Evolutionary conservation across 2,113 vertebrate genomes (phyloP), one percentile per base, ranked within the genome.

Genomic region (Lophotis ruficrista): DNA sequence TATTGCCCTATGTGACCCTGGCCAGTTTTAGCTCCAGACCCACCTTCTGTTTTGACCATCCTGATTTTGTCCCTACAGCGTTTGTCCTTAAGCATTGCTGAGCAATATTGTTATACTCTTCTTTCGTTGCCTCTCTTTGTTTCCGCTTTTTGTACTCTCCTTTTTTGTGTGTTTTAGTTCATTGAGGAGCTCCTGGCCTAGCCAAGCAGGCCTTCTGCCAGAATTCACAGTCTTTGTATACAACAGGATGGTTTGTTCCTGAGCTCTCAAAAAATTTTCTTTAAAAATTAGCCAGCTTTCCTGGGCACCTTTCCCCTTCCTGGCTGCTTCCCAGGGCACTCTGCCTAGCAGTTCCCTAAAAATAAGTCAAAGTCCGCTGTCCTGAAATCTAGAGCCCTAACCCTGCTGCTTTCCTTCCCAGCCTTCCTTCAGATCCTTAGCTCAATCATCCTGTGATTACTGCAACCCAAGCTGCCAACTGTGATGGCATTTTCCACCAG

Each of bases 211-310:
- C 31, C 51, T 73, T 86, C 79, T 68, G 83, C 72, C 96, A 96
- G 89, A 81, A 81, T 81, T 89, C 43, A n/a, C 2, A 1, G 8
- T 68, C 86, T 83, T 96, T 56, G 72, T 94, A 66, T 73, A 64
- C 68, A 94, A 70, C 51, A 94, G 69, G 69, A 60, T 89, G 56
- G 68, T 54, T 89, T 89, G 25, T 56, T 93, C 35, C 56, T 89
- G 56, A 78, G 28, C 15, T 47, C 51, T 91, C 69, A 68, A 15
- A 22, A 70, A 83, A 43, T 64, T 75, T 94, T 89, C 87, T 94
- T 87, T 88, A 92, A 96, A 93, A 90, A 86, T 78, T 70, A 89
- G 64, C 64, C 89, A 92, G 93, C 27, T 89, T 92, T 94, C 89
- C 94, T 87, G 69, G 86, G 77, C 89, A 93, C 60, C 60, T 92